Base-by-base conservation (phyloP, 2,113 vertebrate genomes). In the Acanthisitta chloris region DNA sequence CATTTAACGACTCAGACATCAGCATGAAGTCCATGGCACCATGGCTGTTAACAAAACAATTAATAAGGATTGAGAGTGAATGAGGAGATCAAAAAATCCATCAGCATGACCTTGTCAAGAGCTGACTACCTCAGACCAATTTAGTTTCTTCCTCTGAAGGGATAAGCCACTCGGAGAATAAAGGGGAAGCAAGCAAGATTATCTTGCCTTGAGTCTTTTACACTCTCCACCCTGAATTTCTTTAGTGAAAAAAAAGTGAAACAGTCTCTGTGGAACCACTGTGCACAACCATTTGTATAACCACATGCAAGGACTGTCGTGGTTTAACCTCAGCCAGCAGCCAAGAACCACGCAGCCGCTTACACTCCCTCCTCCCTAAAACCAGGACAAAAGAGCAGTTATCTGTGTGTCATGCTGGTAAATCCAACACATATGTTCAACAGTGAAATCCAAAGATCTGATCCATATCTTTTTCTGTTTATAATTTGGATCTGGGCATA, bases 1-100 rank as follows among this genome's bases (percentile, higher is more conserved):
- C 29, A 74, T 90, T 62, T 85, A 88, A 91, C 93, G 89, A 79
- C 43, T 95, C 93, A 94, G 81, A 64, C 62, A 94, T 73, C 76
- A 84, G 80, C 77, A 54, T 79, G 90, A 77, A 46, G 20, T 77
- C 45, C 25, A 21, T 77, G 17, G 16, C 83, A 81, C 74, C 59
- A 42, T 2, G 9, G 26, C 19, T 92, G 67, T 66, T 95, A 90
- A 73, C 54, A 86, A 89, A 96, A 80, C n/a, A 95, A 86, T 82
- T 85, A 80, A 69, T 55, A 40, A 82, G 1, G 8, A 17, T 19
- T 72, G 46, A 77, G 90, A 65, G n/a, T 89, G 34, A 84, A 87
- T n/a, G 18, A 87, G 0, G 2, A 23, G 21, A 52, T 77, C 77
- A 88, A 61, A 78, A 82, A 59, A 38, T 26, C n/a, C n/a, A 92